Evolutionary conservation across 2,797 vertebrate genomes (phyloP).

Genomic region (Vipera ursinii): DNA sequence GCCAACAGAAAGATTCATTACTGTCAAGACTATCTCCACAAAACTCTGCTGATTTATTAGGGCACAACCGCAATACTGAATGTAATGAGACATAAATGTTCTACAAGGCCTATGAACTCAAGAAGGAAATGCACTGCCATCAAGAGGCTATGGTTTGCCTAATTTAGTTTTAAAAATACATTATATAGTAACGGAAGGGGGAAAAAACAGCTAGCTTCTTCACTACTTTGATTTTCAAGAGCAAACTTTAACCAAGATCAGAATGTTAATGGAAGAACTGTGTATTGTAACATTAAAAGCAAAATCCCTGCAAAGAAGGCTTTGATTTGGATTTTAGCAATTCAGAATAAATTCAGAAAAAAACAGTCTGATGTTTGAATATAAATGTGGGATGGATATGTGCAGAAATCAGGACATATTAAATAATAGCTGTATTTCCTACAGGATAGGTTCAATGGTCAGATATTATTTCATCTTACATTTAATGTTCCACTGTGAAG

Average conservation of each 20-base stretch:
- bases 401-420: neutral
- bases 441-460: neutral
- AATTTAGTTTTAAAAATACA: conserved; percentile 67
- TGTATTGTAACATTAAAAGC: conserved; percentile 8
- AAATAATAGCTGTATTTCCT: neutral
- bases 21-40: conserved; percentile 70
- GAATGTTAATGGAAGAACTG: conserved; percentile 9
- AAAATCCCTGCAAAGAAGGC: neutral
- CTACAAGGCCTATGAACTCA: conserved; percentile 73
- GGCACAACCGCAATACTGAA: conserved; percentile 74
- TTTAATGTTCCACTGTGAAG: neutral
- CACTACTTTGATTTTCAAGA: neutral
- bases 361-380: neutral
- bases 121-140: conserved; percentile 72
- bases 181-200: neutral
- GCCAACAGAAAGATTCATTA: conserved; percentile 81
- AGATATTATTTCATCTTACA: neutral
- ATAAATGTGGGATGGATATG: neutral
- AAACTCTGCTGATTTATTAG: conserved; percentile 80
- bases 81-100: conserved; percentile 77
- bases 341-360: neutral
- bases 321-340: neutral
- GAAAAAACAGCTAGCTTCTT: conserved; percentile 35
- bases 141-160: conserved; percentile 65
- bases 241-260: neutral